A percentile compares a stretch with the other conserved stretches of the same genome.
Evolutionary conservation across 2,113 vertebrate genomes (phyloP).

Genomic region (Oncorhynchus keta): DNA sequence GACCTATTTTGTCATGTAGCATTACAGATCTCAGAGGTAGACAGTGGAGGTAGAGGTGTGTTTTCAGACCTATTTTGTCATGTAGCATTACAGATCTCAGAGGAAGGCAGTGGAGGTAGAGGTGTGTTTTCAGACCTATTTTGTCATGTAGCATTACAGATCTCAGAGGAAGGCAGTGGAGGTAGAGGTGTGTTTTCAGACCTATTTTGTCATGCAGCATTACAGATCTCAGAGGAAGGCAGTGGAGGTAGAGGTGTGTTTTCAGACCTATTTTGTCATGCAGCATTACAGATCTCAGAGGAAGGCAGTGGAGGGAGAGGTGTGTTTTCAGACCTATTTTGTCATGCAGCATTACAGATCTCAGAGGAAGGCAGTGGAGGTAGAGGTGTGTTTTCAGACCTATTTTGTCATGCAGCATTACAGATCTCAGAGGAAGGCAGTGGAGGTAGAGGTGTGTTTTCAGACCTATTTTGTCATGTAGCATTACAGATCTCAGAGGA

Average conservation of each 20-base stretch:
- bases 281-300: constrained; percentile 2
- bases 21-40: constrained; percentile 22
- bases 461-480: no score
- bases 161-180: no score
- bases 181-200: no score
- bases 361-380: constrained; percentile 37
- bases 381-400: no score
- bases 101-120: constrained; percentile 35
- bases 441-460: no score
- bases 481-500: constrained; percentile 10
- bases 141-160: no score
- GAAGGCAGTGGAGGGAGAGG: constrained; percentile 36
- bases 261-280: constrained; percentile 16
- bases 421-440: no score
- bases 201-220: no score
- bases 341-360: not conserved
- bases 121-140: no score
- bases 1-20: constrained; percentile 9
- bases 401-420: no score
- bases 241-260: constrained; percentile 44
- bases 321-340: constrained; percentile 36
- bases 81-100: constrained; percentile 6
- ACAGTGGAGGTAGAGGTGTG: constrained; percentile 43
- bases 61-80: constrained; percentile 16
- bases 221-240: constrained; percentile 35